These are phyloP conservation scores for human (Homo sapiens) DNA, from an alignment of 2,113 vertebrate species.

Conservation along the genomic window GRCh38 chr12:17366001-17366500, in stretches of 20 bases:
- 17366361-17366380: neutral
- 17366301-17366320: neutral
- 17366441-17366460: neutral
- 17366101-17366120: accelerated
- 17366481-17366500: neutral
- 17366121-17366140: neutral
- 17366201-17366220: neutral
- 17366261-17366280: neutral
- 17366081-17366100: neutral
- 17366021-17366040: neutral
- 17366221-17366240: neutral
- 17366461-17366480: neutral
- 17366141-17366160: neutral
- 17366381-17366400: neutral
- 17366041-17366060: neutral
- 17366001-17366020: neutral
- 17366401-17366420: neutral
- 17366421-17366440: neutral
- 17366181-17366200: neutral
- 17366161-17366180: neutral
- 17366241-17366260: neutral
- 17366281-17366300: neutral
- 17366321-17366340: neutral
- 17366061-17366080: neutral
- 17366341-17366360: neutral